phyloP scores from a whole-genome alignment of 2,797 vertebrate species.

The Ctenopoma kingsleyae region DNA sequence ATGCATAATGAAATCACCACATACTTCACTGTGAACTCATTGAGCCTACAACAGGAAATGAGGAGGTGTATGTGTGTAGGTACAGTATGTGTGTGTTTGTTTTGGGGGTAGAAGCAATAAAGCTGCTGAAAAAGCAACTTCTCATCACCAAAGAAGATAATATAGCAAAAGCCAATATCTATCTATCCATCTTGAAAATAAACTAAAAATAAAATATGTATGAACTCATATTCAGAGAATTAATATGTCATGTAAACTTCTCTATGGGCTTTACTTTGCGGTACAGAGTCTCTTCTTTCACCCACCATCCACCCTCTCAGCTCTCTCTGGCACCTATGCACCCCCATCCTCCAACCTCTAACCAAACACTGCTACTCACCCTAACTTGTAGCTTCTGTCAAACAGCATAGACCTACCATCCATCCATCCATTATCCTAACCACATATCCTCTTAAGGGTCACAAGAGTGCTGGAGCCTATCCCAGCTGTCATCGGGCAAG shows the following conservation, averaged over 20 bases:
- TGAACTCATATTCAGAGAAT: conserved; percentile 4
- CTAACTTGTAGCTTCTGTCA: conserved; percentile 22
- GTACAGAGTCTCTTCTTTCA: conserved; percentile 17
- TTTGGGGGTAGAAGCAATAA: conserved; percentile 44
- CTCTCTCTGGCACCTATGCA: conserved; percentile 17
- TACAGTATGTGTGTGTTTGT: conserved; percentile 25
- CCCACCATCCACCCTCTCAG: conserved; percentile 2
- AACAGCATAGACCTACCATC: background rate
- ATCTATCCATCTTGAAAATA: conserved; percentile 14
- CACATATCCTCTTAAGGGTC: no score
- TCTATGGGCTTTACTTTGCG: conserved; percentile 2
- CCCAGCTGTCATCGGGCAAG: no score
- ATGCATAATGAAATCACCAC: conserved; percentile 68
- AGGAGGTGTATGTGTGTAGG: conserved; percentile 23
- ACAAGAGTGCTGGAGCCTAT: no score
- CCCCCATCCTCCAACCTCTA: conserved; percentile 32
- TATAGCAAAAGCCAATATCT: conserved; percentile 20
- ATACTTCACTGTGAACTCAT: conserved; percentile 55
- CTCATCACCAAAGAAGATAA: conserved; percentile 41
- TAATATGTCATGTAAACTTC: conserved; percentile 15
- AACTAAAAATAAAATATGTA: conserved; percentile 8
- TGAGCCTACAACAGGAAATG: conserved; percentile 53
- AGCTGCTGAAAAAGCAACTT: conserved; percentile 49
- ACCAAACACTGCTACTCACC: conserved; percentile 22
- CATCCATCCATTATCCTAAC: no score